A percentile compares a stretch with the other conserved stretches of the same genome.
Conservation (phyloP, 2,797 vertebrate species). For the Helicolenus hilgendorfi region DNA sequence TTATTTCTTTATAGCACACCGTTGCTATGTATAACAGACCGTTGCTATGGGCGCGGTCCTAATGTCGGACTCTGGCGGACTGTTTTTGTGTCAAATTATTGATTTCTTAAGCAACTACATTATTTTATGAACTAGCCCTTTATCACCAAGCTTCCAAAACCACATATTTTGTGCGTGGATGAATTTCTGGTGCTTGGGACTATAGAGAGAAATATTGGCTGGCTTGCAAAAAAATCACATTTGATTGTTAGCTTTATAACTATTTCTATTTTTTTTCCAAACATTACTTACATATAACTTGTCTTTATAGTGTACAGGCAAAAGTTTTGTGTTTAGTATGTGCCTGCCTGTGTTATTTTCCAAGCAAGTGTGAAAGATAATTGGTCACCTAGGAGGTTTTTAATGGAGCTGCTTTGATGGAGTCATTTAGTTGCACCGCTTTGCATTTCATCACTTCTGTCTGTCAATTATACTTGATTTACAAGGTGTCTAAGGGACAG, state of each 20-base stretch:
- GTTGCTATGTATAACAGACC: too few relatives aligned
- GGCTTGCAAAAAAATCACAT: background rate
- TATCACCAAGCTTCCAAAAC: background rate
- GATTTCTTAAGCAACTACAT: too few relatives aligned
- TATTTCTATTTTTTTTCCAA: background rate
- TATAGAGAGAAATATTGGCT: background rate
- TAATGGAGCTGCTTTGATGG: constrained; percentile 82
- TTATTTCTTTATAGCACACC: too few relatives aligned
- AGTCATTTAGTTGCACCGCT: constrained; percentile 83
- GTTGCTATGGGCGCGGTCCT: too few relatives aligned
- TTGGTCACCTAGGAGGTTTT: constrained; percentile 81
- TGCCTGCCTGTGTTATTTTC: constrained; percentile 38
- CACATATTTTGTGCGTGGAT: background rate
- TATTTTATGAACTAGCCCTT: background rate
- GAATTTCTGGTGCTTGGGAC: background rate
- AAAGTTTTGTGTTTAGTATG: constrained; percentile 43
- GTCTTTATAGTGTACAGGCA: background rate
- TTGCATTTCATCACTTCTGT: constrained; percentile 87
- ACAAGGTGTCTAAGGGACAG: constrained; percentile 79
- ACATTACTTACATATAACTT: background rate
- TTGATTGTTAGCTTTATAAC: background rate
- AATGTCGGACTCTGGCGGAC: too few relatives aligned
- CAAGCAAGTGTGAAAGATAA: constrained; percentile 80
- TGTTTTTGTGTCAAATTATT: too few relatives aligned
- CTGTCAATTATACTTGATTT: constrained; percentile 88